These are phyloP conservation scores for Microplitis mediator DNA, from an alignment of 1,140 invertebrate genomes.

Conservation along the genomic window DNA sequence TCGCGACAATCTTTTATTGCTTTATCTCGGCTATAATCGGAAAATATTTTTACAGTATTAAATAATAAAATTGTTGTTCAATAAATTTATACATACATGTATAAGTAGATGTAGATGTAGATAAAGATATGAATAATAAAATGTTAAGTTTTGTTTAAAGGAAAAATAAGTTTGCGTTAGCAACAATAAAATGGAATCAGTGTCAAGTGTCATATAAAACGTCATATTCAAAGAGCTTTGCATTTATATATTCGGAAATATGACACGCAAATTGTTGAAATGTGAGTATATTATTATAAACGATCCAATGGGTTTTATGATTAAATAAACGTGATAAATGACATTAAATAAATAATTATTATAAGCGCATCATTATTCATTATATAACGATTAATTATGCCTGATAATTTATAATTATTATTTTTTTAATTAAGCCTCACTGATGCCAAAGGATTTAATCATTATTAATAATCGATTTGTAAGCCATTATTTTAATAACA, in stretches of 20 bases:
- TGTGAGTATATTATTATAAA: background rate
- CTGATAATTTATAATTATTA: too few species aligned
- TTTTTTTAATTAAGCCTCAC: too few species aligned
- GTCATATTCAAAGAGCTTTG: background rate
- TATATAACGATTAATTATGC: background rate
- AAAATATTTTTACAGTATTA: too few species aligned
- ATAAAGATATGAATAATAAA: background rate
- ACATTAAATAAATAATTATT: background rate
- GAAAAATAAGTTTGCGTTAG: background rate
- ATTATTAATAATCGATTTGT: too few species aligned
- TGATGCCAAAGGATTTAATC: too few species aligned
- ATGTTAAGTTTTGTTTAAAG: background rate
- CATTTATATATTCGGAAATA: constrained; percentile 4
- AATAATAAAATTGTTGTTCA: too few species aligned
- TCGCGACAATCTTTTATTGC: background rate
- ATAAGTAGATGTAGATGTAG: background rate
- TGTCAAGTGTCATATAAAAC: constrained; percentile 9
- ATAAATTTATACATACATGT: background rate
- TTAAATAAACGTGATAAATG: constrained; percentile 7
- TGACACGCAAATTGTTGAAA: background rate
- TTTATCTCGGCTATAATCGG: too few species aligned
- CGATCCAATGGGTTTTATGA: constrained; percentile 4
- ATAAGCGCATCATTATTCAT: background rate
- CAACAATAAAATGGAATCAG: background rate
- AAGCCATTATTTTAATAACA: too few species aligned